phyloP scores from a whole-genome alignment of 2,888 invertebrate genomes.

The Malacosoma neustria region DNA sequence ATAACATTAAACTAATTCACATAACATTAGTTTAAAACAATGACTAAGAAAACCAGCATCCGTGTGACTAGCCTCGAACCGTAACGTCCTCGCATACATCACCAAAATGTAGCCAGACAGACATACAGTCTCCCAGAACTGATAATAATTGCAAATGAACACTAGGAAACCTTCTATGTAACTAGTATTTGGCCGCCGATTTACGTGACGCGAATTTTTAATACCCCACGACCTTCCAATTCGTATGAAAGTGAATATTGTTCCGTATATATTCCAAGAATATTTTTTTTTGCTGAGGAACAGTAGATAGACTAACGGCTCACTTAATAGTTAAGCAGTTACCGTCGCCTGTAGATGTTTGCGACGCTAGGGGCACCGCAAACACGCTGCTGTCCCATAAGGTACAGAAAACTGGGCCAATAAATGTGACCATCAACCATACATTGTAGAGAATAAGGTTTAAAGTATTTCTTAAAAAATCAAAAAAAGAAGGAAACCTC shows the following conservation, averaged over 20 bases:
- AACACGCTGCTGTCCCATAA: too few species aligned
- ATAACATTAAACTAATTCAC: neutral
- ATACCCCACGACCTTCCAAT: conserved; percentile 13
- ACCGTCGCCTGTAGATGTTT: too few species aligned
- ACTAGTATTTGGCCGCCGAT: neutral
- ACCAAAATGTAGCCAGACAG: conserved; percentile 24
- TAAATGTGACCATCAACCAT: too few species aligned
- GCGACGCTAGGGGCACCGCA: too few species aligned
- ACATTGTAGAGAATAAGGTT: too few species aligned
- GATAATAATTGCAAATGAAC: conserved; percentile 47
- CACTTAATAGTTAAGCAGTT: too few species aligned
- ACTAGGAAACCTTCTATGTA: conserved; percentile 18
- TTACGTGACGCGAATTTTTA: neutral
- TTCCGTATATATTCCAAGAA: too few species aligned
- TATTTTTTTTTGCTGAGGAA: too few species aligned
- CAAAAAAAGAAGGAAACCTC: too few species aligned
- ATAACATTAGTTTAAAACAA: neutral
- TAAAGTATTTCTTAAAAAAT: too few species aligned
- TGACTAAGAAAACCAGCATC: neutral
- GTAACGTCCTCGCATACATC: conserved; percentile 23
- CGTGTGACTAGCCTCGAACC: conserved; percentile 1
- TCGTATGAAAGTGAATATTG: neutral
- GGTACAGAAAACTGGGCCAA: too few species aligned
- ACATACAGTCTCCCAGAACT: conserved; percentile 52
- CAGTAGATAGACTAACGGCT: too few species aligned